Conservation (phyloP, 2,888 invertebrate genomes). For the Hydropsyche betteni region DNA sequence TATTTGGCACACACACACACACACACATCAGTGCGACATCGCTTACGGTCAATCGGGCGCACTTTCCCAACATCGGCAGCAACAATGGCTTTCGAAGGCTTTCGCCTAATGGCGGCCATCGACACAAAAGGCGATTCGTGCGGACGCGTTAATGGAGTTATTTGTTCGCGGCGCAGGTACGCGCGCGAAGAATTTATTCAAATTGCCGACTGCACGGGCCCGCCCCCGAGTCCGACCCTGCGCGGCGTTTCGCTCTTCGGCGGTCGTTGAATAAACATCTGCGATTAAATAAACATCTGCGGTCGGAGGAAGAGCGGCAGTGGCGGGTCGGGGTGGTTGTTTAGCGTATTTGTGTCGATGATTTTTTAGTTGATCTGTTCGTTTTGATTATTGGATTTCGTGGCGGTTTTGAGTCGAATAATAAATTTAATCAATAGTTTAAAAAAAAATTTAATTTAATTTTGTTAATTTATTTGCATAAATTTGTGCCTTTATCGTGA, state of each 20-base stretch:
- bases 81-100: not conserved
- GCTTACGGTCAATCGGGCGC: no score
- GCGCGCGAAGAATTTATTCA: constrained; percentile 23
- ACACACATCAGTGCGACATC: not conserved
- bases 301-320: not conserved
- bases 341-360: no score
- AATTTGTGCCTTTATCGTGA: no score
- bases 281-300: constrained; percentile 31
- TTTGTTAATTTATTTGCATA: no score
- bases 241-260: not conserved
- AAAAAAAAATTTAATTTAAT: no score
- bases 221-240: not conserved
- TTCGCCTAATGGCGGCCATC: no score
- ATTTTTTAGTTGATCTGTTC: no score
- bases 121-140: constrained; percentile 29
- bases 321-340: no score
- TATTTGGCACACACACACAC: not conserved
- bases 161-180: constrained; percentile 26
- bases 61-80: no score
- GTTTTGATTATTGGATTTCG: no score
- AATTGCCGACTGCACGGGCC: not conserved
- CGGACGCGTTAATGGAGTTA: constrained; percentile 27
- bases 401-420: no score
- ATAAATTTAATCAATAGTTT: no score
- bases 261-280: constrained; percentile 20